Evolutionary conservation across 2,797 vertebrate species (phyloP), one percentile per base, ranked within the genome.

Genomic region (Pitangus sulphuratus): DNA sequence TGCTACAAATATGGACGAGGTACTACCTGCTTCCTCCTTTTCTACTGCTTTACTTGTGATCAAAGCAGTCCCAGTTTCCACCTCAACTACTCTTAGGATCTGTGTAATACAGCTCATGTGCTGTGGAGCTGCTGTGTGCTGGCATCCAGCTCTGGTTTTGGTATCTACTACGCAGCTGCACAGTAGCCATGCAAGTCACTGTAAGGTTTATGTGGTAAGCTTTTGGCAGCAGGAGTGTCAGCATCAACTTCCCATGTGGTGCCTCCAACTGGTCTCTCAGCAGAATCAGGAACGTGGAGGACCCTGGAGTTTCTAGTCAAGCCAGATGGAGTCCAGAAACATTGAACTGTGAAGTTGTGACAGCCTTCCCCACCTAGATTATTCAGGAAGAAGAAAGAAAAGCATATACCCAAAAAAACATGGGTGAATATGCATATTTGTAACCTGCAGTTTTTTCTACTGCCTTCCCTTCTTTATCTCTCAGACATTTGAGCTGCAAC

Each of bases 131-230:
- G 35, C 35, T 50, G 16, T 16, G 6, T 31, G 10, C 44, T 84
- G 74, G 24, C 20, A 61, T 75, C 47, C 37, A 48, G 22, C 31
- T 48, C 19, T 24, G 48, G 8, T 53, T 72, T 50, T 66, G 0
- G 0, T 18, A 57, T 48, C 54, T 6, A 3, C 58, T 40, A 15
- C 1, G 0, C 17, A 3, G 11, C 9, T 13, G 25, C 10, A 8
- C 42, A 25, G 72, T 6, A 87, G 30, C 30, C 11, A 3, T 35
- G 17, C 15, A 22, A 84, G 26, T 68, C 22, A 8, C 9, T 45
- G 20, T 6, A 25, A 26, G 10, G 9, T 74, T 81, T 77, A 24
- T 39, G 44, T 12, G 26, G 33, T n/a, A 37, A 61, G 20, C 7
- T 42, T 89, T 76, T 61, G 17, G 24, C 17, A 26, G 28, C 1